These are phyloP conservation scores for Plodia interpunctella DNA, from an alignment of 1,140 invertebrate genomes.

Conservation along the genomic window DNA sequence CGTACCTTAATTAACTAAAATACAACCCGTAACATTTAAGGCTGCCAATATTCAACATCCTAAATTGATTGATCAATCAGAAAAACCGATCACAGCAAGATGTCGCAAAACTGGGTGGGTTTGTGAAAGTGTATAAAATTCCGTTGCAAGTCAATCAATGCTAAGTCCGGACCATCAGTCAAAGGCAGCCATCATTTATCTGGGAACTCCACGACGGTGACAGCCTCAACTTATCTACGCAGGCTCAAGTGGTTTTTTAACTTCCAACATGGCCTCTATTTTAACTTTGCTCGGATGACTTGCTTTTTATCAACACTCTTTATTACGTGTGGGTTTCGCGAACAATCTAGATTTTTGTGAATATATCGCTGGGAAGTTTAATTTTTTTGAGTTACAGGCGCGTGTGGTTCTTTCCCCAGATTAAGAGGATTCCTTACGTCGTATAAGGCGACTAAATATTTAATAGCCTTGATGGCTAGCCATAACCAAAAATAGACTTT, in stretches of 20 bases:
- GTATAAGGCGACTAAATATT: no score
- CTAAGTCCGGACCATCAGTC: neutral
- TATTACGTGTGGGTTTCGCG: neutral
- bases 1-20: no score
- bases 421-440: no score
- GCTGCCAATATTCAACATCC: no score
- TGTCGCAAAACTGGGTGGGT: neutral
- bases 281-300: constrained; percentile 4
- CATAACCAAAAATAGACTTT: no score
- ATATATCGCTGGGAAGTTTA: neutral
- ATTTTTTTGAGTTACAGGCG: no score
- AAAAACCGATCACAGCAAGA: no score
- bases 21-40: no score
- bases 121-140: neutral
- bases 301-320: neutral
- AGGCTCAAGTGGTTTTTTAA: neutral
- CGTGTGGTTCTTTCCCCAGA: no score
- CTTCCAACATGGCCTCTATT: neutral
- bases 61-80: no score
- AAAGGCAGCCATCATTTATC: constrained; percentile 2
- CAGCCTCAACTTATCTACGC: neutral
- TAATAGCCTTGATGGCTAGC: no score
- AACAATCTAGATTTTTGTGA: neutral
- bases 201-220: neutral
- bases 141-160: constrained; percentile 5